Percentiles rank a stretch among this genome's conserved stretches.
Evolutionary conservation across 1,140 invertebrate genomes (phyloP).

Genomic region (Lordiphosa mommai): DNA sequence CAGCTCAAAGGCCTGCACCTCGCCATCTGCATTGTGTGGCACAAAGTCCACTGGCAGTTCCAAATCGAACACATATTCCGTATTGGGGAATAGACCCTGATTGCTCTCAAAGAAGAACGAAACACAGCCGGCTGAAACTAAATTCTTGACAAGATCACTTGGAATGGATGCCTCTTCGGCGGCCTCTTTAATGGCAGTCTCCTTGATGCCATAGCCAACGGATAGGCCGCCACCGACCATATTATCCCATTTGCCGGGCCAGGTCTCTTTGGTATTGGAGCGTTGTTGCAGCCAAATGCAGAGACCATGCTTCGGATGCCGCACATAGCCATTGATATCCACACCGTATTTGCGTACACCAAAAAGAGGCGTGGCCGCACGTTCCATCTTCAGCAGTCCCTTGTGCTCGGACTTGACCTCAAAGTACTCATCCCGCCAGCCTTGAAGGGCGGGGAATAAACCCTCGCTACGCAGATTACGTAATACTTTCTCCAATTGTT

Average conservation of each 20-base stretch:
- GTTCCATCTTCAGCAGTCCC: slow-evolving; percentile 92
- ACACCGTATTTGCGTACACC: slow-evolving; percentile 96
- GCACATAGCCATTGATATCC: slow-evolving; percentile 95
- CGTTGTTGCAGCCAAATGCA: slow-evolving; percentile 96
- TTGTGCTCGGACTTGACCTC: slow-evolving; percentile 87
- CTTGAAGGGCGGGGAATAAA: slow-evolving; percentile 86
- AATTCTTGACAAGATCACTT: slow-evolving; percentile 85
- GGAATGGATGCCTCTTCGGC: slow-evolving; percentile 95
- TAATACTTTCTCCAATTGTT: slow-evolving; percentile 89
- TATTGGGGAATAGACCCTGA: slow-evolving; percentile 94
- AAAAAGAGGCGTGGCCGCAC: slow-evolving; percentile 94
- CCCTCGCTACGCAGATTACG: slow-evolving; percentile 84
- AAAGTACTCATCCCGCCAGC: slow-evolving; percentile 96
- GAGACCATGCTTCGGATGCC: slow-evolving; percentile 89
- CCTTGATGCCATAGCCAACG: slow-evolving; percentile 91
- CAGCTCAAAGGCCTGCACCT: slow-evolving; percentile 94
- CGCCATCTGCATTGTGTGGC: slow-evolving; percentile 94
- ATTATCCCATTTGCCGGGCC: slow-evolving; percentile 97
- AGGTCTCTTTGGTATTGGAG: slow-evolving; percentile 94
- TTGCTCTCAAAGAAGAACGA: slow-evolving; percentile 96
- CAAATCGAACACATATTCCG: slow-evolving; percentile 96
- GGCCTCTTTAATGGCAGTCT: slow-evolving; percentile 95
- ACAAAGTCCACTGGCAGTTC: slow-evolving; percentile 93
- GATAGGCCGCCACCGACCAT: slow-evolving; percentile 96
- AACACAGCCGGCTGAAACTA: slow-evolving; percentile 90